Base-by-base conservation (phyloP, 1,140 invertebrate genomes). In the Helicoverpa armigera region DNA sequence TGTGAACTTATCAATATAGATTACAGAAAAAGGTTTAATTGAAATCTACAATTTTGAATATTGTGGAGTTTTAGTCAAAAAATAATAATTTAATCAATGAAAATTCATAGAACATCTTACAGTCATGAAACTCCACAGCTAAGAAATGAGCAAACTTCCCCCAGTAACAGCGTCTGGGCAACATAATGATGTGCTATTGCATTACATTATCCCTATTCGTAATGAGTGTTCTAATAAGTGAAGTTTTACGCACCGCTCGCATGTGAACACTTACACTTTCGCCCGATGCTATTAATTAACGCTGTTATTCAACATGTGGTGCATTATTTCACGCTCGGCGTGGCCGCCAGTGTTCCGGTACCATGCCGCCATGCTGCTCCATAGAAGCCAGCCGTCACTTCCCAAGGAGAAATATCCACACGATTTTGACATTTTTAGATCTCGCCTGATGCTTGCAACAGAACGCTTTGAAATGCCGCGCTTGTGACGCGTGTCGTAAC, bases 341-440 rank as follows among this genome's bases (percentile, higher is more conserved):
- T 85, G 83, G 76, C 86, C 82, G 84, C 51, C 85, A 81, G 83
- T 89, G 75, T 89, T 90, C 86, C 88, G 79, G 82, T 58, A 87
- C 84, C 88, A 53, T 85, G 86, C 83, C 80, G 48, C 69, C 67
- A 29, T 53, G 35, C 81, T 60, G 81, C 70, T 56, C 56, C 76
- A 58, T 79, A 70, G 77, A 35, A 77, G 50, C 58, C 72, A 82
- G 50, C 72, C 54, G 48, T 50, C 31, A 50, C 72, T 81, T 87
- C 83, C 81, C 88, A 91, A 91, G 89, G 84, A 83, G 11, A 87
- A 88, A 79, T 87, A 81, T 82, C 83, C 79, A 82, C 92, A 94
- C 91, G 91, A 93, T 86, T 92, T 89, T 93, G 91, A 94, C 92
- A 94, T 94, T 94, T 92, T 90, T 91, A 89, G 89, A 83, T 88